Conservation (phyloP, 2,888 invertebrate species). For the Xestia rhomboidea region DNA sequence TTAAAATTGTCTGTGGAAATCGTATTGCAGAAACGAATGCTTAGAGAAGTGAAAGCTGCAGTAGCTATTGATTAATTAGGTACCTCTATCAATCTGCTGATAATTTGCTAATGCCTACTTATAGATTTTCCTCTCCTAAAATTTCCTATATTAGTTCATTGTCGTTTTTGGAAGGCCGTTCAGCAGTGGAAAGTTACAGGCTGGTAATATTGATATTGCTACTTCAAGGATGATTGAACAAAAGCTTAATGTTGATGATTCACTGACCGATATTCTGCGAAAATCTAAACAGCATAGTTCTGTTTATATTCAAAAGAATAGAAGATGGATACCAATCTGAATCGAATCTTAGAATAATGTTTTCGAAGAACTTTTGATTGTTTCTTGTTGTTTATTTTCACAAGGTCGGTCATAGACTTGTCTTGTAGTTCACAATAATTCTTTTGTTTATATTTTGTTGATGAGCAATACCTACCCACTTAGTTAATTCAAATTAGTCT, state of each 20-base stretch:
- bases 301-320: conserved; percentile 26
- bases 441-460: conserved; percentile 20
- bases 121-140: not conserved
- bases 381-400: not conserved
- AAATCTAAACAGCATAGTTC: conserved; percentile 18
- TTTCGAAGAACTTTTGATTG: conserved; percentile 31
- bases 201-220: conserved; percentile 31
- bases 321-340: not conserved
- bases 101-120: not conserved
- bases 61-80: not conserved
- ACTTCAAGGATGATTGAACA: conserved; percentile 27
- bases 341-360: conserved; percentile 23
- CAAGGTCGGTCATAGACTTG: conserved; percentile 32
- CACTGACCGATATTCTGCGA: conserved; percentile 26
- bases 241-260: conserved; percentile 22
- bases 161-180: not conserved
- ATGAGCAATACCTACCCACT: not conserved
- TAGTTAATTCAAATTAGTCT: not conserved
- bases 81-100: not conserved
- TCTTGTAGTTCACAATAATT: conserved; percentile 1
- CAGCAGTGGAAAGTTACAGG: conserved; percentile 30
- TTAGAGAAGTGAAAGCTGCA: not conserved
- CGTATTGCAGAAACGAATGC: not conserved
- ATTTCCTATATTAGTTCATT: not conserved
- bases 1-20: not conserved